Evolutionary conservation across 2,113 vertebrate species (phyloP).

Genomic region (Vicugna pacos): DNA sequence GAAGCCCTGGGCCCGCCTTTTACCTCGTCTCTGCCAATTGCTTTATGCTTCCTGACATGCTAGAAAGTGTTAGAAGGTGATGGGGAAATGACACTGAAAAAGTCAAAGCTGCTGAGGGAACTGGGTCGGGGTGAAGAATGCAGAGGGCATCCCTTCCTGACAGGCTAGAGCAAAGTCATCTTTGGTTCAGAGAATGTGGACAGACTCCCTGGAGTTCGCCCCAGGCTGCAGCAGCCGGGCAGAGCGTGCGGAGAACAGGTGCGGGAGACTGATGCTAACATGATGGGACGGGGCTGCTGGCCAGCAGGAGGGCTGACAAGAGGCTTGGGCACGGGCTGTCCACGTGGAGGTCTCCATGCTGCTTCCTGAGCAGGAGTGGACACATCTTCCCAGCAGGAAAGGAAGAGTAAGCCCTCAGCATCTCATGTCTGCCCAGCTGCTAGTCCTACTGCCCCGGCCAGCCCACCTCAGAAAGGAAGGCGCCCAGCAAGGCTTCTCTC

Average conservation of each 20-base stretch:
- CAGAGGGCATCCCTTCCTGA: constrained; percentile 27
- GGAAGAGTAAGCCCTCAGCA: not conserved
- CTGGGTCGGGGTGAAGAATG: not conserved
- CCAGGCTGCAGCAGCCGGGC: not conserved
- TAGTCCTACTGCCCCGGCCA: accelerated
- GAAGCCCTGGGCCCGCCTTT: not conserved
- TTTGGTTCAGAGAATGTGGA: not conserved
- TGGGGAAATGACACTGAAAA: not conserved
- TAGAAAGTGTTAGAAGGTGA: not conserved
- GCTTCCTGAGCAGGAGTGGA: not conserved
- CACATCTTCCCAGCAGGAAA: not conserved
- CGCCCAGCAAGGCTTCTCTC: not conserved
- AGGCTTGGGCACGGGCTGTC: not conserved
- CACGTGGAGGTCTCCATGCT: not conserved
- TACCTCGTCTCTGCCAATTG: not conserved
- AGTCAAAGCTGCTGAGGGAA: not conserved
- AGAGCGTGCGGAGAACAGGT: not conserved
- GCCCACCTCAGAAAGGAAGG: not conserved
- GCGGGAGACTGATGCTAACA: not conserved
- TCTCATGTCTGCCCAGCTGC: not conserved
- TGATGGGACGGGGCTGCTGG: accelerated
- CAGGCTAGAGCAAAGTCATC: not conserved
- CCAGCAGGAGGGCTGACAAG: not conserved
- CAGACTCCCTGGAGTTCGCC: not conserved
- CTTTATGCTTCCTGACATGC: not conserved